Evolutionary conservation across 1,140 invertebrate genomes (phyloP).

Genomic region (Cepaea nemoralis): DNA sequence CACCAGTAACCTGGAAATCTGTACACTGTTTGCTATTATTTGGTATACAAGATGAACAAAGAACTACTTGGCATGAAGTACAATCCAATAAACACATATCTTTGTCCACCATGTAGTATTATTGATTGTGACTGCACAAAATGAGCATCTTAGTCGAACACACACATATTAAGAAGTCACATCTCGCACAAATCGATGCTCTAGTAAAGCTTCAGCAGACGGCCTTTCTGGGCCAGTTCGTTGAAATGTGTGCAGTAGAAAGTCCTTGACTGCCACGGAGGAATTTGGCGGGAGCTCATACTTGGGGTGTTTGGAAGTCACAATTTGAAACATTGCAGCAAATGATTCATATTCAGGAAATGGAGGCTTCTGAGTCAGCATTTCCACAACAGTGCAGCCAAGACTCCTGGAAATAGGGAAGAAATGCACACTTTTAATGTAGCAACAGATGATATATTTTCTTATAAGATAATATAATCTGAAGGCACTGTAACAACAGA

Average conservation of each 20-base stretch:
- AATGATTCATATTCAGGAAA: constrained; percentile 70
- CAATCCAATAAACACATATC: background rate
- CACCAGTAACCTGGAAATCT: background rate
- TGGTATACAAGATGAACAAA: background rate
- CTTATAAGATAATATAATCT: too few relatives aligned
- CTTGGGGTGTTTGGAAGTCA: constrained; percentile 64
- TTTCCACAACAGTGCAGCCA: constrained; percentile 71
- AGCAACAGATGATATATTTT: too few relatives aligned
- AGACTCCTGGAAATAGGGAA: constrained; percentile 71
- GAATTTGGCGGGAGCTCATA: constrained; percentile 62
- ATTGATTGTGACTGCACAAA: background rate
- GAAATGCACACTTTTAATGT: too few relatives aligned
- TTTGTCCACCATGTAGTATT: background rate
- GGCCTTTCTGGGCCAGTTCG: constrained; percentile 56
- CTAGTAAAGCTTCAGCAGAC: constrained; percentile 64
- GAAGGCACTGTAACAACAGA: too few relatives aligned
- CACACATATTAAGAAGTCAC: constrained; percentile 32
- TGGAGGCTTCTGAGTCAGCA: constrained; percentile 69
- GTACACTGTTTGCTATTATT: background rate
- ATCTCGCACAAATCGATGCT: constrained; percentile 62
- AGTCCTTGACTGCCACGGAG: constrained; percentile 57
- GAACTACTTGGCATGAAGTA: background rate
- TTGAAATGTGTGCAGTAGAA: constrained; percentile 63
- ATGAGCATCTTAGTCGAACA: background rate
- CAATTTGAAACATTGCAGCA: constrained; percentile 72